phyloP scores from a whole-genome alignment of 2,113 vertebrate species.

The Psittacus erithacus region DNA sequence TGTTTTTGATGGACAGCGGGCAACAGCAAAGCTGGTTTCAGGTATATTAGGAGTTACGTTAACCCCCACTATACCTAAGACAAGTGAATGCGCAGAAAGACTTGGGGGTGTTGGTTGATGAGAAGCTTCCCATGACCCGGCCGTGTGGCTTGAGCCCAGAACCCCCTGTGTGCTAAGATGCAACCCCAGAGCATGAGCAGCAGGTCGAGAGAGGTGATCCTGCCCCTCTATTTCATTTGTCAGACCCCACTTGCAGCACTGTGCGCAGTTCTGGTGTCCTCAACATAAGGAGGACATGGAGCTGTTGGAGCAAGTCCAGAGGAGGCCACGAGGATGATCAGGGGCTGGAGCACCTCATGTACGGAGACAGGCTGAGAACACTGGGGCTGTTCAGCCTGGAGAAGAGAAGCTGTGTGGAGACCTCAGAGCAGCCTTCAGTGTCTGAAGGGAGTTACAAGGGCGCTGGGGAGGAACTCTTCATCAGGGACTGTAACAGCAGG shows the following conservation, averaged over 20 bases:
- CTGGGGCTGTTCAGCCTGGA: too few relatives aligned
- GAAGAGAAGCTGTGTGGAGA: too few relatives aligned
- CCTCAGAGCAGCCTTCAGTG: too few relatives aligned
- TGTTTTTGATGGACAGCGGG: neutral
- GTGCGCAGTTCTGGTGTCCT: neutral
- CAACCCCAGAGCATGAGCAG: neutral
- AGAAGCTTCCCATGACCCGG: neutral
- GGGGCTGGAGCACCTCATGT: neutral
- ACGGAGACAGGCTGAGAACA: neutral
- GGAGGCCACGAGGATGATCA: neutral
- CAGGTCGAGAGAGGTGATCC: neutral
- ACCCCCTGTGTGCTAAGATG: neutral
- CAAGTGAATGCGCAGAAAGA: neutral
- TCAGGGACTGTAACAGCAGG: too few relatives aligned
- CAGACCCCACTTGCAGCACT: neutral
- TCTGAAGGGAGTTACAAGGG: too few relatives aligned
- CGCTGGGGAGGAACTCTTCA: too few relatives aligned
- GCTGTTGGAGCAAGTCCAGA: neutral
- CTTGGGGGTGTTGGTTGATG: neutral
- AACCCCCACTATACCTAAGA: fast-evolving
- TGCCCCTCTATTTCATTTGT: neutral
- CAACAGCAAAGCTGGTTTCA: neutral
- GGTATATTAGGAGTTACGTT: neutral
- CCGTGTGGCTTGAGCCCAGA: neutral
- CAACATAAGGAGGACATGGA: neutral